A percentile compares a stretch with the other conserved stretches of the same genome.
These are phyloP conservation scores for Dysmachus trigonus DNA, from an alignment of 2,888 invertebrate genomes.

Conservation along the genomic window DNA sequence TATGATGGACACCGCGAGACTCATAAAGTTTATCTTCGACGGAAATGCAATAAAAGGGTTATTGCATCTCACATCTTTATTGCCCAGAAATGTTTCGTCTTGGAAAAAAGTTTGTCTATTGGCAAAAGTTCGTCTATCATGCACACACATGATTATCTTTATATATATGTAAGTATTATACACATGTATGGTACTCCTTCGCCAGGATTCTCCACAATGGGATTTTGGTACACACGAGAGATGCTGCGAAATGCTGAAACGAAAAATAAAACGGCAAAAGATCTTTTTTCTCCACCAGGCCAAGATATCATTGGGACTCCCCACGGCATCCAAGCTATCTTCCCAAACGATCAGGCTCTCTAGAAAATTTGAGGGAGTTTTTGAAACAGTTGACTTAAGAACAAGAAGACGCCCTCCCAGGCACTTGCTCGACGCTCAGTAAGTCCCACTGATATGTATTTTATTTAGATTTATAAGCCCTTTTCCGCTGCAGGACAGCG, in stretches of 20 bases:
- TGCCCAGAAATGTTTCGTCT: background rate
- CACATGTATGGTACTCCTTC: too few species aligned
- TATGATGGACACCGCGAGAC: background rate
- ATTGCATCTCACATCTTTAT: background rate
- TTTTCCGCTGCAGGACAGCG: background rate
- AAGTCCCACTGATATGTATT: background rate
- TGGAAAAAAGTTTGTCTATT: background rate
- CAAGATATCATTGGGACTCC: background rate
- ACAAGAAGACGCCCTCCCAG: background rate
- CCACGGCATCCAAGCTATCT: background rate
- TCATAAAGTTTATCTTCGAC: background rate
- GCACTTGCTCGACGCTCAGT: background rate
- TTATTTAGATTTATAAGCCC: background rate
- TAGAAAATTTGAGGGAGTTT: background rate
- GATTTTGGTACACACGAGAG: background rate
- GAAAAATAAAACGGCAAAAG: background rate
- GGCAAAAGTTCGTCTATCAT: background rate
- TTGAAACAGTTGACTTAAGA: background rate
- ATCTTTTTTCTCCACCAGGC: background rate
- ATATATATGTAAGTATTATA: background rate
- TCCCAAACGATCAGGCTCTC: background rate
- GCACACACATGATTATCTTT: background rate
- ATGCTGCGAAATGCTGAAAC: background rate
- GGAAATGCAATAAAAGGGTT: conserved; percentile 28
- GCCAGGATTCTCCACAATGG: background rate